phyloP scores from a whole-genome alignment of 2,888 invertebrate species.

The Volucella bombylans region DNA sequence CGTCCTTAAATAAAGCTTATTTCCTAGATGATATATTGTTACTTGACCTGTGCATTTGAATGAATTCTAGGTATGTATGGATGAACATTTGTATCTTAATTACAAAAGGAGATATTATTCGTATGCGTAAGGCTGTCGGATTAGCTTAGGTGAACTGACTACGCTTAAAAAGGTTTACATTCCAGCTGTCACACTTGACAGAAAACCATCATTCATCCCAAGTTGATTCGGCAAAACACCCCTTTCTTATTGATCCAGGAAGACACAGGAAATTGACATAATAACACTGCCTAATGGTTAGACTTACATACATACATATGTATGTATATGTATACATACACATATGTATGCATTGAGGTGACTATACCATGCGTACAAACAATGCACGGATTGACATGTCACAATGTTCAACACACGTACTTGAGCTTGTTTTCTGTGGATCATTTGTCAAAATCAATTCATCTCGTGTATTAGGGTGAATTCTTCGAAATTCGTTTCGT shows the following conservation, averaged over 20 bases:
- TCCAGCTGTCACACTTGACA: conserved; percentile 68
- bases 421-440: conserved; percentile 27
- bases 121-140: conserved; percentile 46
- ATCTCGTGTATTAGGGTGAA: conserved; percentile 51
- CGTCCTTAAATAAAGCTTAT: conserved; percentile 71
- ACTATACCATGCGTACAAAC: conserved; percentile 9
- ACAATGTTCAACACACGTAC: conserved; percentile 45
- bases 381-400: conserved; percentile 59
- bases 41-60: conserved; percentile 23
- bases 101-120: conserved; percentile 59
- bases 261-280: conserved; percentile 45
- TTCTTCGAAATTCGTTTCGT: conserved; percentile 53
- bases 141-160: conserved; percentile 49
- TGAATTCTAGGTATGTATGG: conserved; percentile 41
- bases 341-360: not conserved
- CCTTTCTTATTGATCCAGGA: conserved; percentile 37
- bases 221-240: conserved; percentile 23
- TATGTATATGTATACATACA: too few relatives aligned
- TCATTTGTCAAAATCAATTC: conserved; percentile 73
- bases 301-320: too few relatives aligned
- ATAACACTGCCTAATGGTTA: conserved; percentile 19
- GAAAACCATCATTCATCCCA: conserved; percentile 69
- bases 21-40: conserved; percentile 69
- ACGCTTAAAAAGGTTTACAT: conserved; percentile 64
- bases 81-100: conserved; percentile 43